Evolutionary conservation across 2,888 invertebrate species (phyloP), one percentile per base, ranked within the genome.

Genomic region (Pemphredon lugubris): DNA sequence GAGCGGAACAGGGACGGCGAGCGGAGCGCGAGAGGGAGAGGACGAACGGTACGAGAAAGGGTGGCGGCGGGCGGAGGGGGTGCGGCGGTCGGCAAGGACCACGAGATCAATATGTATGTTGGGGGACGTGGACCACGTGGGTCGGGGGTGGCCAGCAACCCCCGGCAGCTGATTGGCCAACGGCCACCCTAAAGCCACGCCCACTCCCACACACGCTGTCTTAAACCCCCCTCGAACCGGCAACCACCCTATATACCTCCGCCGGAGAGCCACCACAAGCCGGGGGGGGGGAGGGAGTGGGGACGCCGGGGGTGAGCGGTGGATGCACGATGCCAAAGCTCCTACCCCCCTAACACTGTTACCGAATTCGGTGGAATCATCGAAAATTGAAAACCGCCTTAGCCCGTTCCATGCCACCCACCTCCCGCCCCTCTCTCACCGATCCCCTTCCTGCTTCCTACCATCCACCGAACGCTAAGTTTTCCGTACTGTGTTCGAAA

Each of bases 81-180:
- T 68, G 75, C 73, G 79, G 78, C 79, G 84, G 86, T 84, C 85
- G 83, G 82, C 83, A 78, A 87, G 85, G 88, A 87, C 89, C 88
- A 88, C 88, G 88, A 89, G 89, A 90, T 90, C 89, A 90, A 90
- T 90, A 90, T 90, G 89, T 89, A 89, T 89, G 89, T 89, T 87
- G 87, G 86, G 88, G 85, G 87, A 87, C 87, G 85, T 88, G 88
- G 88, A 88, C 89, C 85, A 83, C 85, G 84, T 84, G 88, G 86
- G 88, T 85, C 83, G 89, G 89, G 88, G 89, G 89, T 87, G 89
- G 89, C 89, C 87, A 83, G 88, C 86, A 74, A 81, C 75, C 79
- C 81, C 80, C 75, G 82, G 84, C 83, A 82, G 83, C 88, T 88
- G 89, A 90, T 90, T 90, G 89, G 89, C 89, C 89, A 88, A 69